Evolutionary conservation across 2,113 vertebrate species (phyloP), one percentile per base, ranked within the genome.

Genomic region (Ptyas mucosa): DNA sequence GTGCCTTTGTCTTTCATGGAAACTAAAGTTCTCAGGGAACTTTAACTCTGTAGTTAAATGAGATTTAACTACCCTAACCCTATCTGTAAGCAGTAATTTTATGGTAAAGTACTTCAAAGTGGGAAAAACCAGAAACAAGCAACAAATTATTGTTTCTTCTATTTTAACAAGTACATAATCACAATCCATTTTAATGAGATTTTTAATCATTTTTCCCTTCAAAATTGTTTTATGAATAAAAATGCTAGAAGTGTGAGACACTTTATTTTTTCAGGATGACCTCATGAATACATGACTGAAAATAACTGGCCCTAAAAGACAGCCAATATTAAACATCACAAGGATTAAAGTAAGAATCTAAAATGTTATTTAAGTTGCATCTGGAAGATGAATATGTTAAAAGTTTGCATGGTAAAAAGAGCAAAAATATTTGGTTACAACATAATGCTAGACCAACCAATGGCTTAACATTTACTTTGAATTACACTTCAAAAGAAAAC

Each of bases 281-380:
- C 26, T 55, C 34, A 91, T 20, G n/a, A 75, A 51, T 58, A 29
- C 26, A 61, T n/a, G 11, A 69, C 7, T 58, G 15, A 49, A 96
- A 94, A 90, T 85, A 51, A 96, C 85, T 89, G 57, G 95, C 91
- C 92, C 91, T 95, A 96, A 95, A 34, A 94, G 93, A 97, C 29
- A 87, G 7, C n/a, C 85, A 39, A 81, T 24, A 24, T 81, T 69
- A 34, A 90, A 94, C 86, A 89, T 85, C 57, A 23, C 88, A 92
- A 91, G n/a, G 21, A 85, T 90, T 54, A 87, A 49, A 91, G 24
- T 49, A 85, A 54, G 11, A 0, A 8, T 53, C 14, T 86, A 8
- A 21, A 87, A 21, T 51, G 29, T 53, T n/a, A n/a, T 5, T 88
- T 64, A 64, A 64, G 11, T 11, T 64, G 61, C 29, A 64, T 64